phyloP scores from a whole-genome alignment of 1,140 invertebrate genomes.

The Zeugodacus cucurbitae region DNA sequence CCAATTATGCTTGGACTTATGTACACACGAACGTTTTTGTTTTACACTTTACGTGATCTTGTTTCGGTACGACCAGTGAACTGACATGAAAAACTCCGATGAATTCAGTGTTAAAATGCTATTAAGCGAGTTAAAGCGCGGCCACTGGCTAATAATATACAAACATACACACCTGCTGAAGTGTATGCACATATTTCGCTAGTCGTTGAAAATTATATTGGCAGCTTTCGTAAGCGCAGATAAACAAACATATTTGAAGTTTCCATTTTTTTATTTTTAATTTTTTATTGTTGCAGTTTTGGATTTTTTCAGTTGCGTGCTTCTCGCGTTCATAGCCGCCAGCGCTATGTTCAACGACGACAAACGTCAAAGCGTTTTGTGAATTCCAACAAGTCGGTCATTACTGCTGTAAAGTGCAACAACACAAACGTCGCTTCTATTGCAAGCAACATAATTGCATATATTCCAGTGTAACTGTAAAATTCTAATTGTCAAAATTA shows the following conservation, averaged over 20 bases:
- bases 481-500: background rate
- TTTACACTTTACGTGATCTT: background rate
- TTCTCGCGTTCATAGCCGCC: background rate
- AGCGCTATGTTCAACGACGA: background rate
- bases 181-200: background rate
- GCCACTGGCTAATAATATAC: background rate
- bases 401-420: background rate
- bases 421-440: background rate
- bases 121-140: background rate
- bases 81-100: background rate
- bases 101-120: background rate
- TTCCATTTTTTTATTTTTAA: background rate
- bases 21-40: background rate
- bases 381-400: slow-evolving; percentile 10
- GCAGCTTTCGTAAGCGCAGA: background rate
- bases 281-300: background rate
- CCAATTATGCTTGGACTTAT: background rate
- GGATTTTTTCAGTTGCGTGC: background rate
- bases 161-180: background rate
- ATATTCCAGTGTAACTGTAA: background rate
- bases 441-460: too few relatives aligned
- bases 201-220: background rate
- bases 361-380: slow-evolving; percentile 2
- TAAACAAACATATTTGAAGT: background rate
- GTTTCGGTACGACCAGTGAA: background rate